These are phyloP conservation scores for Etheostoma perlongum DNA, from an alignment of 2,797 vertebrate genomes.

Conservation along the genomic window DNA sequence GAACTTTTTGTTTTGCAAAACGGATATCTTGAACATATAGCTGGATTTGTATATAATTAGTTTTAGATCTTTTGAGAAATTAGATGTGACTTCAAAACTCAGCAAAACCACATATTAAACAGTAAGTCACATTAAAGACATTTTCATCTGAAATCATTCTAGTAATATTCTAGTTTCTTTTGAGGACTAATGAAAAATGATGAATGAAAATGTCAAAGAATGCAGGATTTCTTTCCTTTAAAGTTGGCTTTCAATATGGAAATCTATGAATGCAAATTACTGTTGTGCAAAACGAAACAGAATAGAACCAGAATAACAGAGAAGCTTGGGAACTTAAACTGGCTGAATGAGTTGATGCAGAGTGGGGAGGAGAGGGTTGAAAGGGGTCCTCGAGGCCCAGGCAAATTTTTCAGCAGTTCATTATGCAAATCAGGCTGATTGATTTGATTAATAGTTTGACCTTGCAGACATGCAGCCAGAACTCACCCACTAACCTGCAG, in stretches of 20 bases:
- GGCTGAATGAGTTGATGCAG: conserved; percentile 25
- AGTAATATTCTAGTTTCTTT: conserved; percentile 12
- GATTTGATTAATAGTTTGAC: conserved; percentile 76
- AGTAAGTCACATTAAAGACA: conserved; percentile 2
- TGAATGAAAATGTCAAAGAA: not conserved
- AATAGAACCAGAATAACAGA: conserved; percentile 44
- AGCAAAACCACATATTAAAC: not conserved
- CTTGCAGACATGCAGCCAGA: conserved; percentile 62
- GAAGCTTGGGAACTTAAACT: conserved; percentile 46
- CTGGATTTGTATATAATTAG: conserved; percentile 34
- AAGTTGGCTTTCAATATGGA: conserved; percentile 26
- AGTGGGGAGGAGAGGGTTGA: not conserved
- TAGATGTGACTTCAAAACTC: not conserved
- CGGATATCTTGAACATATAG: conserved; percentile 19
- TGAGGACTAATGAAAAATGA: conserved; percentile 15
- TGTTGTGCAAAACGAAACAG: conserved; percentile 57
- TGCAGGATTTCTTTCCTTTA: conserved; percentile 13
- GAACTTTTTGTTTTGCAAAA: conserved; percentile 55
- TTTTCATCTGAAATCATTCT: conserved; percentile 5
- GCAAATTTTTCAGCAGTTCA: conserved; percentile 54
- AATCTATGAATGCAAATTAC: conserved; percentile 53
- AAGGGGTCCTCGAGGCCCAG: conserved; percentile 11
- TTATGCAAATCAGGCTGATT: conserved; percentile 73
- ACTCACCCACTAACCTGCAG: conserved; percentile 42
- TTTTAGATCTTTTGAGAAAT: conserved; percentile 16